Conservation (phyloP, 2,888 invertebrate species). For the Orthonychiurus folsomi region DNA sequence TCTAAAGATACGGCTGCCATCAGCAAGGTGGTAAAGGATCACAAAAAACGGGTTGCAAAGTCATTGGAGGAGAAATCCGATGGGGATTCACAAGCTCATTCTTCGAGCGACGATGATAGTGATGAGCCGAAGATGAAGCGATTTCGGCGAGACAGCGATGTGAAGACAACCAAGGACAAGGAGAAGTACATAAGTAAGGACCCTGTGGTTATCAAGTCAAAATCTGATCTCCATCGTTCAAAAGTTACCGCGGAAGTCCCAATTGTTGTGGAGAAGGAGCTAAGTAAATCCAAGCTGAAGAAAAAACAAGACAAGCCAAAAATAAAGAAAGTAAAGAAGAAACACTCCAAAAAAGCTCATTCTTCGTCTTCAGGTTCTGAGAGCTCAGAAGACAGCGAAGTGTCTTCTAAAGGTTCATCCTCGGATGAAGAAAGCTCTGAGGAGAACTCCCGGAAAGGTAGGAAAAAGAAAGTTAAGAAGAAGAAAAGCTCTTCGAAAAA, state of each 20-base stretch:
- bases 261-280: neutral
- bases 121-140: conserved; percentile 19
- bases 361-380: neutral
- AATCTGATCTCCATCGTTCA: too few species aligned
- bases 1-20: conserved; percentile 2
- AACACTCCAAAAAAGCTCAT: neutral
- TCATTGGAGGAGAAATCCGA: conserved; percentile 10
- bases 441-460: conserved; percentile 11
- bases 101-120: conserved; percentile 12
- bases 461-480: conserved; percentile 20
- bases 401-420: neutral
- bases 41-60: conserved; percentile 19
- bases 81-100: conserved; percentile 14
- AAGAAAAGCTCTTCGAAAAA: conserved; percentile 14
- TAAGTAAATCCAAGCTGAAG: neutral
- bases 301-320: neutral
- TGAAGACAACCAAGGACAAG: neutral
- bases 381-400: neutral
- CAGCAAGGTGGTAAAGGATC: conserved; percentile 42
- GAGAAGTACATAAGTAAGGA: neutral
- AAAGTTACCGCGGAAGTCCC: neutral
- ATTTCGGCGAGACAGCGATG: neutral
- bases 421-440: neutral
- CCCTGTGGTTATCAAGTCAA: neutral
- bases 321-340: neutral